A percentile compares a stretch with the other conserved stretches of the same genome.
These are phyloP conservation scores for Brachionus calyciflorus DNA, from an alignment of 1,140 invertebrate species.

Conservation along the genomic window DNA sequence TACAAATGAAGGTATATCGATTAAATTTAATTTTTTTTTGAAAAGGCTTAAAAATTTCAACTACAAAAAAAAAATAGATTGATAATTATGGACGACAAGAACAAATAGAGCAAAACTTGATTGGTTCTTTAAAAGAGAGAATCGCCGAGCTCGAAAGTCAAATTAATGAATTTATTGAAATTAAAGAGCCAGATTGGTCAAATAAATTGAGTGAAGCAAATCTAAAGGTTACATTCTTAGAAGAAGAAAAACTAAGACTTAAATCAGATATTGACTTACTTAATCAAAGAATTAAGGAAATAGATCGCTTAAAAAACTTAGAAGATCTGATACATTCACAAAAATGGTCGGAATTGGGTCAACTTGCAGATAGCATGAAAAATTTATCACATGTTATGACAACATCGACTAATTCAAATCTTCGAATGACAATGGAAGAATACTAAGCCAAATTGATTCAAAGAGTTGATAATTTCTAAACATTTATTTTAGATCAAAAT, in stretches of 20 bases:
- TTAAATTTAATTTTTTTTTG: background rate
- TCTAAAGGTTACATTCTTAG: constrained; percentile 17
- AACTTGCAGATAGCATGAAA: constrained; percentile 58
- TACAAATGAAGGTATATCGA: constrained; percentile 27
- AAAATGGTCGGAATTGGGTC: constrained; percentile 60
- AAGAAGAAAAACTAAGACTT: constrained; percentile 50
- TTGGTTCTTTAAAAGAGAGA: background rate
- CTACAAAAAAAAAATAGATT: too few species aligned
- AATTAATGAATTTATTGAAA: background rate
- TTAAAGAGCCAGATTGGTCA: constrained; percentile 16
- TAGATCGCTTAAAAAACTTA: constrained; percentile 54
- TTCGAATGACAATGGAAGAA: background rate
- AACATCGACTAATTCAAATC: background rate
- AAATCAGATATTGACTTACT: constrained; percentile 49
- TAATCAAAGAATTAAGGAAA: constrained; percentile 50
- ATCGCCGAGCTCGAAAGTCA: background rate
- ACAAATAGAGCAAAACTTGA: constrained; percentile 3
- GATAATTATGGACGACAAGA: constrained; percentile 5
- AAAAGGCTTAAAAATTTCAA: background rate
- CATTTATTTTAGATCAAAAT: too few species aligned
- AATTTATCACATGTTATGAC: constrained; percentile 55
- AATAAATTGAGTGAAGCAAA: constrained; percentile 7
- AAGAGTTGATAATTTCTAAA: too few species aligned
- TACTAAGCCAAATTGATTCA: background rate
- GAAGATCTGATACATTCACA: constrained; percentile 55